Evolutionary conservation across 2,113 vertebrate genomes (phyloP).

Genomic region (Numida meleagris): DNA sequence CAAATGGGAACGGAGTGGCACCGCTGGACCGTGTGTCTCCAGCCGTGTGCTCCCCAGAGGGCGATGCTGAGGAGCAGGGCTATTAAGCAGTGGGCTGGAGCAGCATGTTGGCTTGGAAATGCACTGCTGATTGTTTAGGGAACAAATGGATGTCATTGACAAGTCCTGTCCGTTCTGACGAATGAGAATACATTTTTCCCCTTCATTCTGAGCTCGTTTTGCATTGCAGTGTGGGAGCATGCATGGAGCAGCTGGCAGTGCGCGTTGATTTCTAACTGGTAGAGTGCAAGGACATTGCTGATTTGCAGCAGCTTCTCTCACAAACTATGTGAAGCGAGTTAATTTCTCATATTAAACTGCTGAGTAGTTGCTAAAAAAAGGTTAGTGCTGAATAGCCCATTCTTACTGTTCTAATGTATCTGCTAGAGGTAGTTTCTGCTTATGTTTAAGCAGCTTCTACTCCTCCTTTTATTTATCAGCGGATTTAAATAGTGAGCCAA

Average conservation of each 20-base stretch:
- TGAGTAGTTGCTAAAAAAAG: neutral
- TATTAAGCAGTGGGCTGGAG: fast-evolving
- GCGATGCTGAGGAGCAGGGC: fast-evolving
- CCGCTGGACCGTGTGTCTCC: neutral
- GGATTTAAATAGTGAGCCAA: neutral
- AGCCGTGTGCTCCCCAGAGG: fast-evolving
- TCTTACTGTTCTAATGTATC: neutral
- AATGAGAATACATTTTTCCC: fast-evolving
- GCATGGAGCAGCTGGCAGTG: fast-evolving
- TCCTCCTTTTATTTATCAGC: neutral
- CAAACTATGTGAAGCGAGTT: neutral
- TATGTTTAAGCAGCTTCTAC: neutral
- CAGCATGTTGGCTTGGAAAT: neutral
- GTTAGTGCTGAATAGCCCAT: neutral
- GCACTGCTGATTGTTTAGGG: neutral
- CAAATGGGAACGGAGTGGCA: neutral
- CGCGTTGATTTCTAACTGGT: fast-evolving
- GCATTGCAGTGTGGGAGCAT: fast-evolving
- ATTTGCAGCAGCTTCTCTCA: neutral
- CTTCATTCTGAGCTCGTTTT: neutral
- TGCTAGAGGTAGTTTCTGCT: neutral
- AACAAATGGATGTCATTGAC: fast-evolving
- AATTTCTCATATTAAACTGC: neutral
- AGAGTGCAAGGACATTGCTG: fast-evolving
- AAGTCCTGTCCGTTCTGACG: neutral